These are phyloP conservation scores for Triops cancriformis DNA, from an alignment of 1,140 invertebrate species.

Conservation along the genomic window DNA sequence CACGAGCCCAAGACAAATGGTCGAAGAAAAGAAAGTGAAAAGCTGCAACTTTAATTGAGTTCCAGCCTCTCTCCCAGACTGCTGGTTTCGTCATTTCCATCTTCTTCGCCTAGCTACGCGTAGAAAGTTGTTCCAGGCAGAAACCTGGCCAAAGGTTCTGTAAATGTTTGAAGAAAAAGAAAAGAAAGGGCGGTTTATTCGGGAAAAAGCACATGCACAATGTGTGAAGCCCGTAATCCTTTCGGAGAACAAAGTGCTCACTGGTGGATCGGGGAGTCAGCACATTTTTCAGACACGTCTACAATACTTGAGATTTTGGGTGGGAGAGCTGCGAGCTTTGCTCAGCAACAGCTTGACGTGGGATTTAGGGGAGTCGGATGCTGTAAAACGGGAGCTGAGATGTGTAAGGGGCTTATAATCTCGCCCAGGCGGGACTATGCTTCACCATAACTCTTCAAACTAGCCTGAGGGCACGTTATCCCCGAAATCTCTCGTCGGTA, in stretches of 20 bases:
- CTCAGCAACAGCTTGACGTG: background rate
- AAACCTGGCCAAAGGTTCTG: background rate
- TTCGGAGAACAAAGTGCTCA: no score
- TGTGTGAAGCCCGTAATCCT: no score
- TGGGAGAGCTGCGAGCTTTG: background rate
- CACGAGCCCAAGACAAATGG: background rate
- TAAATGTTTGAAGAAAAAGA: background rate
- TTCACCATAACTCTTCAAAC: background rate
- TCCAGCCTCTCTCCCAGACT: constrained; percentile 1
- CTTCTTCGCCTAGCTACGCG: no score
- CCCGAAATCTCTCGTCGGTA: background rate
- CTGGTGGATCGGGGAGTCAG: background rate
- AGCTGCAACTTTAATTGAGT: background rate
- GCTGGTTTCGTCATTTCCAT: background rate
- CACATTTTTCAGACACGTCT: background rate
- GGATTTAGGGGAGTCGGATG: background rate
- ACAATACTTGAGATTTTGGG: background rate
- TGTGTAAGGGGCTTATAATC: background rate
- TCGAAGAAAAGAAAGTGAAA: background rate
- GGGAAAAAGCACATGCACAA: no score
- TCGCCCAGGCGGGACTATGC: background rate
- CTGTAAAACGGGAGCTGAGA: background rate
- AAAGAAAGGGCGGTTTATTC: no score
- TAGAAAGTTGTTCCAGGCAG: no score
- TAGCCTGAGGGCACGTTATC: background rate